A percentile compares a stretch with the other conserved stretches of the same genome.
These are phyloP conservation scores for Platorchestia sp. DNA, from an alignment of 1,140 invertebrate genomes.

Conservation along the genomic window DNA sequence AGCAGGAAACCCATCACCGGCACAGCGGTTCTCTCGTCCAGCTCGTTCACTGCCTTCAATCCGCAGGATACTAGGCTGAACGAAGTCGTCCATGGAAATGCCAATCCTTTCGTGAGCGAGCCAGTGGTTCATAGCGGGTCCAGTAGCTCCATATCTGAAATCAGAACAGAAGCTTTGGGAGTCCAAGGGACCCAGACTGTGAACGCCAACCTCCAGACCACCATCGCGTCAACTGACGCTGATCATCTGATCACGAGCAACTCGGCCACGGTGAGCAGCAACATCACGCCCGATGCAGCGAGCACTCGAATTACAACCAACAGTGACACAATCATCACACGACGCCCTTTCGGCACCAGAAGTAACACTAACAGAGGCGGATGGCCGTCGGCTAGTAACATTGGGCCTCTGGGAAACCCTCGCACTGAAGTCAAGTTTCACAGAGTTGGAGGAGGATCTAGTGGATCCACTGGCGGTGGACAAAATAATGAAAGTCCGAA, in stretches of 20 bases:
- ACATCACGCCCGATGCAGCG: neutral
- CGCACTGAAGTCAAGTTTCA: neutral
- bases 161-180: neutral
- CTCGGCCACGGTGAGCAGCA: slow-evolving; percentile 4
- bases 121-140: slow-evolving; percentile 25
- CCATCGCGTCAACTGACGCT: neutral
- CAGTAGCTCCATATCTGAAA: neutral
- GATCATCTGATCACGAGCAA: slow-evolving; percentile 14
- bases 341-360: neutral
- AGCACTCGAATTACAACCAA: slow-evolving; percentile 9
- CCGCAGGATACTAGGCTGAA: neutral
- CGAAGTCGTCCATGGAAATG: slow-evolving; percentile 5
- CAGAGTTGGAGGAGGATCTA: neutral
- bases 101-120: slow-evolving; percentile 3
- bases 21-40: slow-evolving; percentile 2
- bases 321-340: slow-evolving; percentile 36
- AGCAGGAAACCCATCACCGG: slow-evolving; percentile 6
- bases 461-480: neutral
- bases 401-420: neutral
- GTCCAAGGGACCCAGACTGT: neutral
- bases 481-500: neutral
- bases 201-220: neutral
- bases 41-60: neutral
- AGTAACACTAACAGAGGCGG: neutral
- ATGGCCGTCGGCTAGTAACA: slow-evolving; percentile 8